A percentile compares a stretch with the other conserved stretches of the same genome.
phyloP scores from a whole-genome alignment of 2,888 invertebrate species.

The Euclidia mi region DNA sequence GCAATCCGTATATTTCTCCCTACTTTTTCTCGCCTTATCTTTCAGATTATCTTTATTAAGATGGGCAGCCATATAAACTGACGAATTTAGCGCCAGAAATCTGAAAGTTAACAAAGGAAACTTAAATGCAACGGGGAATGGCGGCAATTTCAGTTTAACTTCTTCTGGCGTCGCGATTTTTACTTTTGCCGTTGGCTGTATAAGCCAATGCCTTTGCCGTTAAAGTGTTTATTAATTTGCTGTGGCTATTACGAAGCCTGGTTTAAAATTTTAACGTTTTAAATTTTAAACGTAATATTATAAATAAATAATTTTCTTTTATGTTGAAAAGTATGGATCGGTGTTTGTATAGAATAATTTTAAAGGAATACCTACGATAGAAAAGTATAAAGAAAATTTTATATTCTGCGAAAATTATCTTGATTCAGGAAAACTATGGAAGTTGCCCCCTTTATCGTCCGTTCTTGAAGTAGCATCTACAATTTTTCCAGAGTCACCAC shows the following conservation, averaged over 20 bases:
- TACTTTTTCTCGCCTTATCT: slow-evolving; percentile 40
- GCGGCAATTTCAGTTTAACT: slow-evolving; percentile 16
- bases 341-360: too few relatives aligned
- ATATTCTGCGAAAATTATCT: too few relatives aligned
- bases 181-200: slow-evolving; percentile 3
- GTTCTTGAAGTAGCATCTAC: too few relatives aligned
- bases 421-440: too few relatives aligned
- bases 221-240: slow-evolving; percentile 19
- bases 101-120: slow-evolving; percentile 24
- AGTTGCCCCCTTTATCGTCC: too few relatives aligned
- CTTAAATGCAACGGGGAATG: slow-evolving; percentile 15
- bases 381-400: too few relatives aligned
- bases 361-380: too few relatives aligned
- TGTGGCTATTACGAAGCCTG: neutral
- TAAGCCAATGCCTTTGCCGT: slow-evolving; percentile 11
- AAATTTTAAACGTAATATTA: too few relatives aligned
- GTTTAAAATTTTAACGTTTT: too few relatives aligned
- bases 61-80: slow-evolving; percentile 29
- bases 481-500: too few relatives aligned
- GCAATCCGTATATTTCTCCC: slow-evolving; percentile 43
- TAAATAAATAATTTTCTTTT: too few relatives aligned
- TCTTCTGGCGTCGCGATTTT: slow-evolving; percentile 5
- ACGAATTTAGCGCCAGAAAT: slow-evolving; percentile 41
- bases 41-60: slow-evolving; percentile 53
- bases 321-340: too few relatives aligned